Evolutionary conservation across 2,888 invertebrate species (phyloP).

Genomic region (Athalia cordata): DNA sequence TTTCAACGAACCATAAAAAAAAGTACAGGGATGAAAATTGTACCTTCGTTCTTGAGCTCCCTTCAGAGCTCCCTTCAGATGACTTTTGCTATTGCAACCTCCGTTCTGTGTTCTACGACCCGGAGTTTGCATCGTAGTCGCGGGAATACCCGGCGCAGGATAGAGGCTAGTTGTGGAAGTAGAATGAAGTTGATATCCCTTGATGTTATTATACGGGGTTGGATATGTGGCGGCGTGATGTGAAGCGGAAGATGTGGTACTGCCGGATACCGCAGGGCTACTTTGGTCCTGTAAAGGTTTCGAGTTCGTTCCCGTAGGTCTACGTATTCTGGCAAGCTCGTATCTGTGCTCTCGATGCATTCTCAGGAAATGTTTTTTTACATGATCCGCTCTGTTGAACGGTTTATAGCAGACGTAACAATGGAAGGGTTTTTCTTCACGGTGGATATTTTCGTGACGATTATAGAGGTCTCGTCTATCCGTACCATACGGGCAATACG

Average conservation of each 20-base stretch:
- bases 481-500: slow-evolving; percentile 92
- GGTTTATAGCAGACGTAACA: slow-evolving; percentile 95
- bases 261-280: slow-evolving; percentile 46
- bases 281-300: slow-evolving; percentile 60
- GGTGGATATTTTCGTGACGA: slow-evolving; percentile 94
- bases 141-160: slow-evolving; percentile 61
- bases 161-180: slow-evolving; percentile 59
- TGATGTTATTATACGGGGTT: slow-evolving; percentile 62
- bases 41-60: slow-evolving; percentile 66
- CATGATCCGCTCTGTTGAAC: slow-evolving; percentile 95
- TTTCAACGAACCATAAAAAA: background rate
- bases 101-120: slow-evolving; percentile 66
- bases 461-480: slow-evolving; percentile 93
- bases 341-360: slow-evolving; percentile 95
- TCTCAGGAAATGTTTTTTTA: slow-evolving; percentile 93
- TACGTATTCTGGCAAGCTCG: slow-evolving; percentile 87
- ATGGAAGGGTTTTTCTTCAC: slow-evolving; percentile 95
- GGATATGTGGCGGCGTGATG: slow-evolving; percentile 55
- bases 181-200: slow-evolving; percentile 63
- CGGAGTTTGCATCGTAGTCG: slow-evolving; percentile 61
- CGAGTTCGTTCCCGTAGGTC: slow-evolving; percentile 72
- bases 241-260: slow-evolving; percentile 51
- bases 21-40: slow-evolving; percentile 3
- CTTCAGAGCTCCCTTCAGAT: slow-evolving; percentile 65
- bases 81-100: slow-evolving; percentile 70